These are phyloP conservation scores for Pelecanoides urinatrix DNA, from an alignment of 2,113 vertebrate genomes.

Conservation along the genomic window DNA sequence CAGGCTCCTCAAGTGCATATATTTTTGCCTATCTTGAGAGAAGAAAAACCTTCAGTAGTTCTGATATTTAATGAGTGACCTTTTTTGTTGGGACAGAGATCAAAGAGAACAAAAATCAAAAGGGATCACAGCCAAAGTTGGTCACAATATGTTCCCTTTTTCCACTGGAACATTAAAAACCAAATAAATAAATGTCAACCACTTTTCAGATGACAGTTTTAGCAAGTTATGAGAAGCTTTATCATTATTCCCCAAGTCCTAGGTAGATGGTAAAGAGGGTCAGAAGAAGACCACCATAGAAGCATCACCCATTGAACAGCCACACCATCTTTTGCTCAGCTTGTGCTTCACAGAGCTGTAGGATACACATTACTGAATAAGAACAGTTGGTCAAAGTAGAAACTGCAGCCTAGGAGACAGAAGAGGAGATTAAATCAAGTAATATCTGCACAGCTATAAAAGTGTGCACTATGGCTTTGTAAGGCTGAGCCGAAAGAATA, in stretches of 20 bases:
- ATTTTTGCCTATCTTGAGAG: background rate
- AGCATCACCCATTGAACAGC: background rate
- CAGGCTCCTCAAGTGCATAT: background rate
- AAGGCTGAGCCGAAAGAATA: background rate
- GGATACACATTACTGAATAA: background rate
- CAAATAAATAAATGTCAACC: background rate
- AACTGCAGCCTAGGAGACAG: background rate
- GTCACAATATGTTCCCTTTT: background rate
- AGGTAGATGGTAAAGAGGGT: background rate
- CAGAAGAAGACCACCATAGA: background rate
- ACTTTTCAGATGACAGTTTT: background rate
- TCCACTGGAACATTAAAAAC: background rate
- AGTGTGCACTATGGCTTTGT: background rate
- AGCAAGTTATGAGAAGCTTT: background rate
- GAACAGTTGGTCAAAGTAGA: background rate
- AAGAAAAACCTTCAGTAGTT: background rate
- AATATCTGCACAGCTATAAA: slow-evolving; percentile 20
- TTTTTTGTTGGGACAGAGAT: background rate
- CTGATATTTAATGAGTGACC: background rate
- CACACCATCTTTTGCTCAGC: background rate
- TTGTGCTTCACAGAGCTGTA: background rate
- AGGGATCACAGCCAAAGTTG: background rate
- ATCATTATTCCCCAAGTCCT: background rate
- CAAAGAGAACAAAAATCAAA: slow-evolving; percentile 20
- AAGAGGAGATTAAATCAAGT: background rate